Conservation (phyloP, 64 coral and sea anemone genomes). For the Porites lutea region DNA sequence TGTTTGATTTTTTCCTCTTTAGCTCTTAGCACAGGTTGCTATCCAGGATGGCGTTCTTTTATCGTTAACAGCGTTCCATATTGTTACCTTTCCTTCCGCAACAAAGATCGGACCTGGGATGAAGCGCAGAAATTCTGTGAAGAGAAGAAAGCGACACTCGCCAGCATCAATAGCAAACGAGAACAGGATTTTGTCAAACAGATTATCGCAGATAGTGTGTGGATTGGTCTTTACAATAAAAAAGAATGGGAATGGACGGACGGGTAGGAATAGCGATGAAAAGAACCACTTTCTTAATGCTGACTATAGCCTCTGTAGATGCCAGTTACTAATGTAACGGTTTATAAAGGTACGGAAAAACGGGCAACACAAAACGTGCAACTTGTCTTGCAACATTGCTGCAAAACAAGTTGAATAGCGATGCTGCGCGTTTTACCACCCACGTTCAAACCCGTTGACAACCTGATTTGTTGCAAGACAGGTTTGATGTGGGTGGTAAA, state of each 20-base stretch:
- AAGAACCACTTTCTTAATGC: neutral
- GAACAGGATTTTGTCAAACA: conserved; percentile 7
- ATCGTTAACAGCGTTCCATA: neutral
- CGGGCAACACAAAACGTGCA: too few relatives aligned
- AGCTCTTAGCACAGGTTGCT: conserved; percentile 9
- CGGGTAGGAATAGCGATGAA: conserved; percentile 1
- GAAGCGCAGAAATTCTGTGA: conserved; percentile 12
- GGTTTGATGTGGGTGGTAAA: too few relatives aligned
- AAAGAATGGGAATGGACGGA: conserved; percentile 4
- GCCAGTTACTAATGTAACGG: too few relatives aligned
- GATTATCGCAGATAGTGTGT: neutral
- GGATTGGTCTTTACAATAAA: conserved; percentile 20
- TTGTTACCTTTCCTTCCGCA: neutral
- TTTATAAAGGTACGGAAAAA: too few relatives aligned
- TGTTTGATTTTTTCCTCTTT: neutral
- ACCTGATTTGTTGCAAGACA: too few relatives aligned
- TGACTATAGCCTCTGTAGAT: too few relatives aligned
- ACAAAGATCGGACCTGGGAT: neutral
- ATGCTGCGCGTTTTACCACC: too few relatives aligned
- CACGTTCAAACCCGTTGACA: too few relatives aligned
- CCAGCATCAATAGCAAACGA: neutral
- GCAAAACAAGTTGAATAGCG: too few relatives aligned
- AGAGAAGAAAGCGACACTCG: neutral
- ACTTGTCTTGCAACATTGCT: too few relatives aligned
- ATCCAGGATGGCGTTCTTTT: neutral